phyloP scores from a whole-genome alignment of 2,113 vertebrate species.

The Erinaceus europaeus region DNA sequence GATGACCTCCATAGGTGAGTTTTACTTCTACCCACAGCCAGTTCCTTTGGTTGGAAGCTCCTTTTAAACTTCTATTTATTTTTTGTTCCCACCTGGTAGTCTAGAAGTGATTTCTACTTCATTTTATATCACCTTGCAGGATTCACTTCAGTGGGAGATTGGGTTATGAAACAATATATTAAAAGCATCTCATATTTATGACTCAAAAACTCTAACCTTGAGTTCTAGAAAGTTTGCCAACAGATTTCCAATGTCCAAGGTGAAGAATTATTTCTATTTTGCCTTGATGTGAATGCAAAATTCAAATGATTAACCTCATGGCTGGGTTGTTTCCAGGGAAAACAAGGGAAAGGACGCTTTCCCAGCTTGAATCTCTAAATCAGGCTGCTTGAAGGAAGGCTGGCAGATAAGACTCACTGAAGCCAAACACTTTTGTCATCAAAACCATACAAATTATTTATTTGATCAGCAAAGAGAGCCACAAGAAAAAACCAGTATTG shows the following conservation, averaged over 20 bases:
- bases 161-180: constrained; percentile 55
- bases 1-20: background rate
- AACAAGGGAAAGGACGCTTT: constrained; percentile 79
- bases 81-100: constrained; percentile 1
- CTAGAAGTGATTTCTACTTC: constrained; percentile 33
- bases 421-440: constrained; percentile 84
- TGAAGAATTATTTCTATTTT: constrained; percentile 76
- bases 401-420: constrained; percentile 78
- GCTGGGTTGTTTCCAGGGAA: constrained; percentile 79
- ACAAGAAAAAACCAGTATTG: constrained; percentile 80
- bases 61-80: background rate
- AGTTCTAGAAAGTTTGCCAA: constrained; percentile 66
- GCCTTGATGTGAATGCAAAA: constrained; percentile 77
- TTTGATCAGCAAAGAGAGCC: constrained; percentile 80
- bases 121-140: constrained; percentile 4
- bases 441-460: constrained; percentile 87
- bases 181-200: constrained; percentile 45
- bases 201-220: constrained; percentile 47
- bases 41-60: background rate
- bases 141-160: constrained; percentile 31
- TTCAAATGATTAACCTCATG: constrained; percentile 82
- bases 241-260: constrained; percentile 68
- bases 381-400: constrained; percentile 74
- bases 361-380: constrained; percentile 81
- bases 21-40: too few relatives aligned